phyloP scores from a whole-genome alignment of 2,113 vertebrate species.

The Pseudopodoces humilis region DNA sequence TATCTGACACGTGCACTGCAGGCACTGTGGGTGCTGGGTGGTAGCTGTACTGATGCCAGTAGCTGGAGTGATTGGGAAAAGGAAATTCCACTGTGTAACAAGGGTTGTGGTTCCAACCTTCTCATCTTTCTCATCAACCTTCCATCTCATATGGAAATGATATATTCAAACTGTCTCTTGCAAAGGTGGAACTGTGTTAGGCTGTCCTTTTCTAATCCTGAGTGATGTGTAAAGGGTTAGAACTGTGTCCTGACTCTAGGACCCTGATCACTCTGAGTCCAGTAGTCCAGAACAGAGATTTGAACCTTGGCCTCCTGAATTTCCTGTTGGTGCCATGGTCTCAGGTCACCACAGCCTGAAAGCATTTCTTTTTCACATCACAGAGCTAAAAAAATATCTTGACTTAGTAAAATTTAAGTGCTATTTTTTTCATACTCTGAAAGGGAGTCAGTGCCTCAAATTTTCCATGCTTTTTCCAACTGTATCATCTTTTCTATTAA shows the following conservation, averaged over 20 bases:
- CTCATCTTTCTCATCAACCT: background rate
- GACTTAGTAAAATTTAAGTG: background rate
- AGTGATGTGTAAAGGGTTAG: background rate
- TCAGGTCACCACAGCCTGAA: background rate
- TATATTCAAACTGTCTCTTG: background rate
- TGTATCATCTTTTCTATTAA: background rate
- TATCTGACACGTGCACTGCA: background rate
- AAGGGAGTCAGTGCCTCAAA: background rate
- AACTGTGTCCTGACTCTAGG: background rate
- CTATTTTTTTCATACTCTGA: background rate
- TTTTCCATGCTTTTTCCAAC: background rate
- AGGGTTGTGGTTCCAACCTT: background rate
- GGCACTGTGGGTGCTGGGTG: background rate
- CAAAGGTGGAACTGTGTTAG: background rate
- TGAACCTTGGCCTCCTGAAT: background rate
- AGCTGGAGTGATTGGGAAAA: background rate
- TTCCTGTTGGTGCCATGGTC: background rate
- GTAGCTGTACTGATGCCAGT: background rate
- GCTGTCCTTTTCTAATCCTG: background rate
- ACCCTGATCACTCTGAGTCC: background rate
- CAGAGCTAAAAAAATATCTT: background rate
- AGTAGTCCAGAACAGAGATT: background rate
- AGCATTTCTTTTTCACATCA: background rate
- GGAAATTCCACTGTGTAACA: background rate
- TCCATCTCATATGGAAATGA: background rate